Evolutionary conservation across 2,888 invertebrate species (phyloP).

Genomic region (Callimorpha dominula): DNA sequence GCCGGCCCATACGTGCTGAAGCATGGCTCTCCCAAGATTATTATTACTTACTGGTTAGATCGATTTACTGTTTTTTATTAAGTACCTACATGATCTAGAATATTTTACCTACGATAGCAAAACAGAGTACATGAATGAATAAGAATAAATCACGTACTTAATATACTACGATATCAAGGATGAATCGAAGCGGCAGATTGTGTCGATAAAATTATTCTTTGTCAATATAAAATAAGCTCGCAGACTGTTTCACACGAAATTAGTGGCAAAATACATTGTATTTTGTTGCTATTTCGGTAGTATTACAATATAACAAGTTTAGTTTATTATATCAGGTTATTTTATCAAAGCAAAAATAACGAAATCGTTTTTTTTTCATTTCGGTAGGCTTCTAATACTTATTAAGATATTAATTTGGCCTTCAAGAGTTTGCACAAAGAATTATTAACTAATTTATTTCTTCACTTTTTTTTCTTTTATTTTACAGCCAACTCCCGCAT

Average conservation of each 20-base stretch:
- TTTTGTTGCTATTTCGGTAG: background rate
- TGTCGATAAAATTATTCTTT: constrained; percentile 9
- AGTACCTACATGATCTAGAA: background rate
- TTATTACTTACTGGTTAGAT: background rate
- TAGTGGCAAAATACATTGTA: background rate
- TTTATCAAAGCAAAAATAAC: background rate
- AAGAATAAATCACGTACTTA: constrained; percentile 24
- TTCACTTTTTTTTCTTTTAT: no score
- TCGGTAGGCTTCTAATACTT: background rate
- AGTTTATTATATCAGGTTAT: background rate
- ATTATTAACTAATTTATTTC: no score
- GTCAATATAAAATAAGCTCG: background rate
- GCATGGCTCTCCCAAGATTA: no score
- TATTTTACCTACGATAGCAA: background rate
- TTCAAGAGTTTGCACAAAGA: background rate
- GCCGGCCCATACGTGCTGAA: no score
- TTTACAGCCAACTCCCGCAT: no score
- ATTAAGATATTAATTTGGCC: background rate
- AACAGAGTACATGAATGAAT: background rate
- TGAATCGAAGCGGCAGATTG: constrained; percentile 25
- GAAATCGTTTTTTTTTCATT: background rate
- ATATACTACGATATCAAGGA: constrained; percentile 5
- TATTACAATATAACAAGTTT: background rate
- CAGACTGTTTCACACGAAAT: constrained; percentile 8
- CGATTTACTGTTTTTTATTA: background rate